phyloP scores from a whole-genome alignment of 37 sponge, comb jelly and placozoan species.

The Tethya wilhelma region DNA sequence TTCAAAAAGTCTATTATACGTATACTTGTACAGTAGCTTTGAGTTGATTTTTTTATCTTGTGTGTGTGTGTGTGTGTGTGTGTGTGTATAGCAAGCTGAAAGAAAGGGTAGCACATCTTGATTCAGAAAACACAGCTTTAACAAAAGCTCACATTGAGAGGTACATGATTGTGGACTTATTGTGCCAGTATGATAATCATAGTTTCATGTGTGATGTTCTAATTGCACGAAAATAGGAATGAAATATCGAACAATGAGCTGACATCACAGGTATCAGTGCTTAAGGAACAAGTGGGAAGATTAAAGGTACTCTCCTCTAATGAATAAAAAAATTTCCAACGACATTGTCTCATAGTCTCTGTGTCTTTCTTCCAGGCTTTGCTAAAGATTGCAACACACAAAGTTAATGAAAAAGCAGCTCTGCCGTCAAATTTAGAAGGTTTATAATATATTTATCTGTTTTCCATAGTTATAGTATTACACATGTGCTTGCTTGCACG shows the following conservation, averaged over 20 bases:
- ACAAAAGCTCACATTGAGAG: constrained; percentile 57
- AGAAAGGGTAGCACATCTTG: constrained; percentile 60
- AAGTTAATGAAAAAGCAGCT: constrained; percentile 37
- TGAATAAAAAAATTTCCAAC: no score
- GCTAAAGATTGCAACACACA: constrained; percentile 43
- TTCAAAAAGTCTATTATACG: not conserved
- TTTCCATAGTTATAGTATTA: no score
- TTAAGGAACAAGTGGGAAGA: constrained; percentile 25
- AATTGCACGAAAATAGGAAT: no score
- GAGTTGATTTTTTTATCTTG: constrained; percentile 2
- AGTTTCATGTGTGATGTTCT: not conserved
- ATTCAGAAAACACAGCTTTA: constrained; percentile 65
- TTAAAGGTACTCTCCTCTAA: no score
- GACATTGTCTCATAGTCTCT: not conserved
- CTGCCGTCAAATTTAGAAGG: constrained; percentile 43
- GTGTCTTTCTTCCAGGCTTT: constrained; percentile 28
- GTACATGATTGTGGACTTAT: constrained; percentile 1
- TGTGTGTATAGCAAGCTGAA: constrained; percentile 43
- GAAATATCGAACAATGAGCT: not conserved
- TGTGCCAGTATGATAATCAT: no score
- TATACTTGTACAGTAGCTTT: not conserved
- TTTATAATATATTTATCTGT: no score
- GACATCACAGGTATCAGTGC: constrained; percentile 13
- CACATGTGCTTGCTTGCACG: not conserved
- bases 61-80: constrained; percentile 30